Base-by-base conservation (phyloP, 2,797 vertebrate species). In the Neosalanx taihuensis region DNA sequence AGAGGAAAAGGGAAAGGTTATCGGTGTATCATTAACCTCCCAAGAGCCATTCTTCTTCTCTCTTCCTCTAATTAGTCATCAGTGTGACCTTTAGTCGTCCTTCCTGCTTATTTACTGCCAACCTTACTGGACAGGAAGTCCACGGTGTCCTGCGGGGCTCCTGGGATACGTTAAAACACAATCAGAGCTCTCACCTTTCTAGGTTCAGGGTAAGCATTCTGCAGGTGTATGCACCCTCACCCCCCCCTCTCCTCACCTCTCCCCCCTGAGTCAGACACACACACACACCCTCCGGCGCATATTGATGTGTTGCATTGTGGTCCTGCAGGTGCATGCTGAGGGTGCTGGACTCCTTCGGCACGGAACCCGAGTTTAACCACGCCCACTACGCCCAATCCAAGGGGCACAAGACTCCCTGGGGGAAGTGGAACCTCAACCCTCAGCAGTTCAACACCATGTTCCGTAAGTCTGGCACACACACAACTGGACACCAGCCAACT, bases 401-500 rank as follows among this genome's bases (percentile, higher is more conserved):
- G 89, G 98, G 98, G 33, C 98, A 99, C 88, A 99, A 99, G 88
- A 99, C 98, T 0, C 98, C 98, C 0, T 99, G 98, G 98, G 98
- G 98, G 58, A 99, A 99, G 89, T 99, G 98, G 98, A 99, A 99
- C 88, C 95, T 99, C 76, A 99, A 99, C 89, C 98, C 96, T 0
- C 98, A 99, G 79, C 98, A 99, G 88, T 99, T 99, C 87, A 99
- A 99, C 87, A 99, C 98, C 70, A 99, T 99, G 98, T 99, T 99
- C 83, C 98, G 98, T 99, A 93, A 97, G 97, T 98, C 23, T 2
- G 1, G 7, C 62, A 2, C 30, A n/a, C n/a, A n/a, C n/a, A n/a
- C n/a, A n/a, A n/a, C n/a, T n/a, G n/a, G n/a, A n/a, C n/a, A n/a
- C n/a, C n/a, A n/a, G n/a, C n/a, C n/a, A n/a, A n/a, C n/a, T n/a